Conservation (phyloP, 1,140 invertebrate species). For the Musca domestica region DNA sequence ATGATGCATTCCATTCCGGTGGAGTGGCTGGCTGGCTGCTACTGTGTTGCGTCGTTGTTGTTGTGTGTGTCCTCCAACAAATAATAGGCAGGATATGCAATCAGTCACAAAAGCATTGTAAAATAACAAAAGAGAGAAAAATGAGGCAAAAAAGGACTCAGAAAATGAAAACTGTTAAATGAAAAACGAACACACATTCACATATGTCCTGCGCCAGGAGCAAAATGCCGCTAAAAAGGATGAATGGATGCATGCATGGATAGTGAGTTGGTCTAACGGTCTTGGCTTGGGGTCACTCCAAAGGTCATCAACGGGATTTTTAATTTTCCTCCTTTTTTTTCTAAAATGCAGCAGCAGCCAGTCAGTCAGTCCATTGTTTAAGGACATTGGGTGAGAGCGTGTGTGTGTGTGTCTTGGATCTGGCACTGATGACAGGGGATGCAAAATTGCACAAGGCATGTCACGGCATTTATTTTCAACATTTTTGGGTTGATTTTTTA, state of each 20-base stretch:
- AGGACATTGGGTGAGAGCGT: too few relatives aligned
- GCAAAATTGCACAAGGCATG: slow-evolving; percentile 14
- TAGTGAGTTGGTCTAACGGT: slow-evolving; percentile 1
- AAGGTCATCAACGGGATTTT: slow-evolving; percentile 30
- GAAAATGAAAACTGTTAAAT: not conserved
- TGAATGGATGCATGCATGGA: not conserved
- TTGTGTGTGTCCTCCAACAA: not conserved
- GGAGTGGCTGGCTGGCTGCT: too few relatives aligned
- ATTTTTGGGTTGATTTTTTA: not conserved
- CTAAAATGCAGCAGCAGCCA: not conserved
- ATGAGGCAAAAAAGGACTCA: slow-evolving; percentile 1
- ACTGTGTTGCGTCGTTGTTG: too few relatives aligned
- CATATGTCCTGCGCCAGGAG: too few relatives aligned
- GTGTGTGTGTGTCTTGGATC: not conserved
- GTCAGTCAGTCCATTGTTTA: too few relatives aligned
- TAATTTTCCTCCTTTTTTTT: too few relatives aligned
- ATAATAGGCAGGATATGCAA: slow-evolving; percentile 21
- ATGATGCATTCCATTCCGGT: too few relatives aligned
- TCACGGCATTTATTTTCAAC: not conserved
- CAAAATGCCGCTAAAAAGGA: not conserved
- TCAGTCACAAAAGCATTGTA: slow-evolving; percentile 8
- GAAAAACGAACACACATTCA: slow-evolving; percentile 4
- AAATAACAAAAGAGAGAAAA: too few relatives aligned
- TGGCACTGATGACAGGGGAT: slow-evolving; percentile 14
- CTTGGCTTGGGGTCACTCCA: slow-evolving; percentile 23